phyloP scores from a whole-genome alignment of 92 coral and sea anemone genomes.

The Isaurus tuberculatus region DNA sequence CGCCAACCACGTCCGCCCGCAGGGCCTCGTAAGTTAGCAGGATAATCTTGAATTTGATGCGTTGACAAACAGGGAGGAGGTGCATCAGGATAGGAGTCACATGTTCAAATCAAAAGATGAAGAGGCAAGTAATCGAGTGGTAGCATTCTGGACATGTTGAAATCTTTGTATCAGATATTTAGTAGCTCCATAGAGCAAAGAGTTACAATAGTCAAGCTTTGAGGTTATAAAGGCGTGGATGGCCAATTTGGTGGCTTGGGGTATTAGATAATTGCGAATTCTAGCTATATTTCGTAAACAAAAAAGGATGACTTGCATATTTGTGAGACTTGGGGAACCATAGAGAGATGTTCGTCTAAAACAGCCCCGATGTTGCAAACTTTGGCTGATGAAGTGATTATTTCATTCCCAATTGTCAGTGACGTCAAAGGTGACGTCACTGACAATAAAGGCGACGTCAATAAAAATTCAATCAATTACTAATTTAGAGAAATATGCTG shows the following conservation, averaged over 20 bases:
- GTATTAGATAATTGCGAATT: constrained; percentile 4
- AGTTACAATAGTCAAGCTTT: constrained; percentile 25
- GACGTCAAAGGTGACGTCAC: no score
- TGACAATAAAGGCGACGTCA: no score
- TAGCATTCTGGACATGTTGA: neutral
- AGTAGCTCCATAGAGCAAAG: constrained; percentile 7
- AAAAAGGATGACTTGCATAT: constrained; percentile 2
- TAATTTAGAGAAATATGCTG: no score
- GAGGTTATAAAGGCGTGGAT: constrained; percentile 25
- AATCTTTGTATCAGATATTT: neutral
- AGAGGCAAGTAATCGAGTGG: neutral
- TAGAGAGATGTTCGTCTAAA: constrained; percentile 5
- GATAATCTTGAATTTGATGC: constrained; percentile 5
- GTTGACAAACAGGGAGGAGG: constrained; percentile 20
- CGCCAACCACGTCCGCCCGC: no score
- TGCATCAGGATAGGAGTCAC: neutral
- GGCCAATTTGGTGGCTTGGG: constrained; percentile 17
- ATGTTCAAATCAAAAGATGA: neutral
- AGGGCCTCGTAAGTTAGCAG: constrained; percentile 24
- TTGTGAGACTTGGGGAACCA: constrained; percentile 10
- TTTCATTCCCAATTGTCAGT: no score
- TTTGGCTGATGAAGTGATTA: neutral
- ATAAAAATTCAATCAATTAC: no score
- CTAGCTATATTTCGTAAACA: constrained; percentile 25
- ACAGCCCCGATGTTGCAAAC: constrained; percentile 1